A percentile compares a stretch with the other conserved stretches of the same genome.
These are phyloP conservation scores for Prosopocoilus inquinatus DNA, from an alignment of 2,888 invertebrate genomes.

Conservation along the genomic window DNA sequence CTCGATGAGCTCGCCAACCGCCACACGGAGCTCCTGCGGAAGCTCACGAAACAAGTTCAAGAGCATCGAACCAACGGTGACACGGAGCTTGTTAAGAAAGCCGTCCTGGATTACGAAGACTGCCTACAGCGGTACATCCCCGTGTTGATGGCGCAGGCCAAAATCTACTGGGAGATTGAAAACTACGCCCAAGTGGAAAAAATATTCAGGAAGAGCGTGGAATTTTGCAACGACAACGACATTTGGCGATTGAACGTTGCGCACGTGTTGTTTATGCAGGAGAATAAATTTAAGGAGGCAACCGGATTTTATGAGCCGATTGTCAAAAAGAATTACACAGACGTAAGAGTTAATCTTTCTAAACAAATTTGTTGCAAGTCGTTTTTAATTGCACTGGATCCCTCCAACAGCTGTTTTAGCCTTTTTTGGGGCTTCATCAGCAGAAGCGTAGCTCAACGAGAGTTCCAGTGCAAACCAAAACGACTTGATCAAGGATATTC, in stretches of 20 bases:
- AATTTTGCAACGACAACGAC: slow-evolving; percentile 97
- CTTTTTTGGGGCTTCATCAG: too few species aligned
- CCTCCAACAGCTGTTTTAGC: too few species aligned
- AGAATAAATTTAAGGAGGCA: slow-evolving; percentile 96
- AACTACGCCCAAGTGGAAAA: slow-evolving; percentile 96
- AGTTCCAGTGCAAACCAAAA: too few species aligned
- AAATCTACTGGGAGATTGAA: slow-evolving; percentile 97
- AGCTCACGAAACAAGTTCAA: slow-evolving; percentile 91
- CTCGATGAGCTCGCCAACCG: slow-evolving; percentile 91
- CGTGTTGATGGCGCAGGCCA: slow-evolving; percentile 98
- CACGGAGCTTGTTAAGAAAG: slow-evolving; percentile 84
- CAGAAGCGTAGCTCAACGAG: too few species aligned
- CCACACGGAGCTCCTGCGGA: slow-evolving; percentile 85
- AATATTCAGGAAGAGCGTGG: slow-evolving; percentile 94
- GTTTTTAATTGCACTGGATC: too few species aligned
- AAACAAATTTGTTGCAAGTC: too few species aligned
- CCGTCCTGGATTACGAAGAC: slow-evolving; percentile 89
- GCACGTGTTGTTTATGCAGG: slow-evolving; percentile 99
- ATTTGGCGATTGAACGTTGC: slow-evolving; percentile 98
- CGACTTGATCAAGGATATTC: too few species aligned
- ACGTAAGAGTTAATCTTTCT: too few species aligned
- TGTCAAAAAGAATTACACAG: slow-evolving; percentile 91
- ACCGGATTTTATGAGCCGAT: slow-evolving; percentile 98
- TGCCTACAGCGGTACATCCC: slow-evolving; percentile 91
- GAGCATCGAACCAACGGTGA: slow-evolving; percentile 87